A percentile compares a stretch with the other conserved stretches of the same genome.
Evolutionary conservation across 2,888 invertebrate species (phyloP).

Genomic region (Anorthoa munda): DNA sequence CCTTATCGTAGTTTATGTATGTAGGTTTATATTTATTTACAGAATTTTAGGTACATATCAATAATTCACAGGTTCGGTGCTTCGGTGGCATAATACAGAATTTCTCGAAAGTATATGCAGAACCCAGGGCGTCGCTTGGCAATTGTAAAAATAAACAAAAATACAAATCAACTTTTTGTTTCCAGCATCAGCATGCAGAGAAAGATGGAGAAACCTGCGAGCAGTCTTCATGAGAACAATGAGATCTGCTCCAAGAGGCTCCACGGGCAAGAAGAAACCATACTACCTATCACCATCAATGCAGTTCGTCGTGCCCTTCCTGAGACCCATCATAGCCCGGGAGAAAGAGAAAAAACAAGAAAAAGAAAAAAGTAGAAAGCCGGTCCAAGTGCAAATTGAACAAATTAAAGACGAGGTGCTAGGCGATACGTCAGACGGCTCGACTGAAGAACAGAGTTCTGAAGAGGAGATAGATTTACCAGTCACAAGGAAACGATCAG

Average conservation of each 20-base stretch:
- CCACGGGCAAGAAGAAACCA: slow-evolving; percentile 58
- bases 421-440: slow-evolving; percentile 20
- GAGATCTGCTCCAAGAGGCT: slow-evolving; percentile 44
- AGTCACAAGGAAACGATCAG: slow-evolving; percentile 18
- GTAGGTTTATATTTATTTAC: no score
- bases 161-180: slow-evolving; percentile 2
- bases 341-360: slow-evolving; percentile 9
- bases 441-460: slow-evolving; percentile 1
- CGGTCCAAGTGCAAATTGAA: slow-evolving; percentile 13
- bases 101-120: neutral
- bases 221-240: slow-evolving; percentile 64
- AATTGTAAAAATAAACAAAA: neutral
- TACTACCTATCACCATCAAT: slow-evolving; percentile 65
- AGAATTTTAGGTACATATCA: no score
- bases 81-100: no score
- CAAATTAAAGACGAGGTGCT: slow-evolving; percentile 41
- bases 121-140: neutral
- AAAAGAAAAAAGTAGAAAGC: neutral
- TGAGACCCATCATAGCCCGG: slow-evolving; percentile 44
- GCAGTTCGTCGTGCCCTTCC: slow-evolving; percentile 58
- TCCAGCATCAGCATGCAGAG: slow-evolving; percentile 65
- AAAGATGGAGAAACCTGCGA: slow-evolving; percentile 68
- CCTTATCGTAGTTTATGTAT: no score
- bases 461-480: slow-evolving; percentile 16
- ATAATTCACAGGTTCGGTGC: no score